Evolutionary conservation across 2,797 vertebrate genomes (phyloP), one percentile per base, ranked within the genome.

Genomic region (Enteromius viviparus): DNA sequence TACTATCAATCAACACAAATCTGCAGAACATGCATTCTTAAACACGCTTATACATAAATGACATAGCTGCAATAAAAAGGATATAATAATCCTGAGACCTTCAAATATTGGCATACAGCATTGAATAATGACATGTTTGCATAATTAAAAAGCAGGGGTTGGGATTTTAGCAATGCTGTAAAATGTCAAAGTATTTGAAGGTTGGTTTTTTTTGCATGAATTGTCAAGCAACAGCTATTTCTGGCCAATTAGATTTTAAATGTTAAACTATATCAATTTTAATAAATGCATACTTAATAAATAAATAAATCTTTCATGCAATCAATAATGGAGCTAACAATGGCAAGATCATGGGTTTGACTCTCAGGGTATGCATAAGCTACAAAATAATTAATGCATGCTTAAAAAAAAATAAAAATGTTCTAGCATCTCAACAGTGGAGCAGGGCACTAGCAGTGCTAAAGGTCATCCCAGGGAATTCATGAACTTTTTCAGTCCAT

Each of bases 1-100:
- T 23, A 72, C 14, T 15, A 32, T 58, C n/a, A 40, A 65, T 70
- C 77, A 53, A 69, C 71, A 76, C 64, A 75, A 53, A 76, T 60
- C 65, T 34, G n/a, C 17, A 71, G n/a, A n/a, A 53, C 47, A 68
- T 68, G 29, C 29, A 37, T 53, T 78, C 21, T 23, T 68, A 26
- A 55, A 68, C 78, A 80, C 19, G 64, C 49, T 26, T 19, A 64
- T n/a, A 74, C 19, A 76, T 49, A 62, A 26, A 32, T 26, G 7
- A 60, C 32, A 68, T 51, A 71, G 17, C 23, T n/a, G 53, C 34
- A 58, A 23, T 6, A 9, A 69, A 15, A 71, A 15, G 17, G 34
- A 49, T 49, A 3, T 47, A 32, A 5, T 77, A 47, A 32, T 14
- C 21, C 26, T 21, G 6, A 64, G 15, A 34, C 3, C 58, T 49